Conservation (phyloP, 2,113 vertebrate genomes). For the Lycocorax pyrrhopterus region DNA sequence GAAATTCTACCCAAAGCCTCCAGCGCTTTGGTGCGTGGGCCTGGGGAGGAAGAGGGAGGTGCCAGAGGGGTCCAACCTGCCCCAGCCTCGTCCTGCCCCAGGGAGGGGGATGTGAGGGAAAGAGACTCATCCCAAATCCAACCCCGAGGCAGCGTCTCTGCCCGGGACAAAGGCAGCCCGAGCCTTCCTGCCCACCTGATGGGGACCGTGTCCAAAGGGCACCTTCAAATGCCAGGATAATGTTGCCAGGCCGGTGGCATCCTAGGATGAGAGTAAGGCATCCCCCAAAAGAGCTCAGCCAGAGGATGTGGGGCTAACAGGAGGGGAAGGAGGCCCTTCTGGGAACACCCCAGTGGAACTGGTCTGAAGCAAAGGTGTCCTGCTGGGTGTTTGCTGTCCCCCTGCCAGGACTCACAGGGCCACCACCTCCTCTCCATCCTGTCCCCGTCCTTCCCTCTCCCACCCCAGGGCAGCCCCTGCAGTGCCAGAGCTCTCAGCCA, state of each 20-base stretch:
- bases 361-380: not conserved
- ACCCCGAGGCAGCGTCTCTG: rapidly evolving
- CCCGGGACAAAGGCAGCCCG: rapidly evolving
- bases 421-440: not conserved
- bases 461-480: rapidly evolving
- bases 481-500: not conserved
- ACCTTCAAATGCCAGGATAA: rapidly evolving
- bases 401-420: not conserved
- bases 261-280: not conserved
- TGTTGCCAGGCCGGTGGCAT: rapidly evolving
- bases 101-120: not conserved
- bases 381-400: rapidly evolving
- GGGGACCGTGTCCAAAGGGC: not conserved
- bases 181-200: not conserved
- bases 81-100: not conserved
- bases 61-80: not conserved
- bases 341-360: not conserved
- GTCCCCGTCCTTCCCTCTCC: not conserved
- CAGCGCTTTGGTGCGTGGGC: not conserved
- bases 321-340: not conserved
- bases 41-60: not conserved
- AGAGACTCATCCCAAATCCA: not conserved
- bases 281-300: not conserved
- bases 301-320: not conserved
- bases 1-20: not conserved